These are phyloP conservation scores for Phalacrocorax pelagicus DNA, from an alignment of 2,113 vertebrate species.

Conservation along the genomic window DNA sequence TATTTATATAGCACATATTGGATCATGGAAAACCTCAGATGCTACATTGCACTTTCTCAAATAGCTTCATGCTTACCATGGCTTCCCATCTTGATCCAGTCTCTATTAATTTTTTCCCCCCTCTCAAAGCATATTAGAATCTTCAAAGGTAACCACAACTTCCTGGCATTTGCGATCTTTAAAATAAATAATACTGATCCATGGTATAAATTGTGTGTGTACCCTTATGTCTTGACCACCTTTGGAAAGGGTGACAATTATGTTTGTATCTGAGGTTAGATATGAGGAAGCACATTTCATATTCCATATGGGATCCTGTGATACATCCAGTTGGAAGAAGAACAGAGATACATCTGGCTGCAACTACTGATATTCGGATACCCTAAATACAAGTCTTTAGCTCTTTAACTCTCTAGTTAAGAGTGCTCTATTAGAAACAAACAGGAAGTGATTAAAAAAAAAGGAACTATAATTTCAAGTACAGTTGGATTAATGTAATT, in stretches of 20 bases:
- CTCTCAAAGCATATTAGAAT: not conserved
- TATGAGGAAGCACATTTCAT: not conserved
- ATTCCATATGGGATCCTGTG: not conserved
- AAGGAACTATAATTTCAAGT: not conserved
- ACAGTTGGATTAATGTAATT: accelerated
- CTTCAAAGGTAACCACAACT: slow-evolving; percentile 17
- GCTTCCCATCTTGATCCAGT: not conserved
- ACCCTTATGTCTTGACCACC: not conserved
- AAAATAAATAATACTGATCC: not conserved
- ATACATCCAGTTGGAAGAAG: not conserved
- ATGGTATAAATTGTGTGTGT: not conserved
- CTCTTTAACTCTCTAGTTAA: not conserved
- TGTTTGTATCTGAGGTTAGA: not conserved
- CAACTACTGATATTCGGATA: not conserved
- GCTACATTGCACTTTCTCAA: not conserved
- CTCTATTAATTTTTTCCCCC: not conserved
- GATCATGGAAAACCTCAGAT: not conserved
- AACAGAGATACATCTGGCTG: not conserved
- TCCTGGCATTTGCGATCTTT: not conserved
- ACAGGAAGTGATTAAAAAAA: not conserved
- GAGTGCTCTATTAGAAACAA: not conserved
- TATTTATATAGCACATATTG: not conserved
- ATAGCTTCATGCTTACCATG: not conserved
- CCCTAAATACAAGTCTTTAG: not conserved
- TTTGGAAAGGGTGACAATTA: not conserved